Evolutionary conservation across 2,888 invertebrate genomes (phyloP).

Genomic region (Patella depressa): DNA sequence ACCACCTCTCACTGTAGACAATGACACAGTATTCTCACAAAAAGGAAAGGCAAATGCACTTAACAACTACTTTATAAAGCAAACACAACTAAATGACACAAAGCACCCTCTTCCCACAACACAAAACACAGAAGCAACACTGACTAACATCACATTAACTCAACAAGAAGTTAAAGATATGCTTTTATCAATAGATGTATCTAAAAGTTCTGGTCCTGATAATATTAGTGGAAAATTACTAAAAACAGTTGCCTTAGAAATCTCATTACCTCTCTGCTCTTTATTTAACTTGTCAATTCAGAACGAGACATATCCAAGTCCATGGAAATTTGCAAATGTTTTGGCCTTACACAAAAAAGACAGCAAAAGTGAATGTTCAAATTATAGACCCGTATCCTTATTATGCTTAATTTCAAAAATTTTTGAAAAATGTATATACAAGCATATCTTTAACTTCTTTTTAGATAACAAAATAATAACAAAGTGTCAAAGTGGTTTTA

Average conservation of each 20-base stretch:
- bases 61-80: slow-evolving; percentile 12
- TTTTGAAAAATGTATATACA: background rate
- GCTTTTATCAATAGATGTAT: background rate
- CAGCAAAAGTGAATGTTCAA: background rate
- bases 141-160: background rate
- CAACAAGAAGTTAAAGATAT: slow-evolving; percentile 3
- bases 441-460: background rate
- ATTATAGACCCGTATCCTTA: background rate
- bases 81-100: slow-evolving; percentile 4
- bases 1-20: slow-evolving; percentile 1
- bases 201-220: slow-evolving; percentile 12
- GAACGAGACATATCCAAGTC: background rate
- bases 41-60: slow-evolving; percentile 11
- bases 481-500: background rate
- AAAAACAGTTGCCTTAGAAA: background rate
- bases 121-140: background rate
- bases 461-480: background rate
- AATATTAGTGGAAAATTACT: slow-evolving; percentile 14
- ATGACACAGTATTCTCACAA: background rate
- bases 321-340: background rate
- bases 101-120: background rate
- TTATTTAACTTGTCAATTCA: background rate
- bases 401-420: background rate
- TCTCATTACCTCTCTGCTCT: background rate
- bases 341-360: background rate